Evolutionary conservation across 2,113 vertebrate genomes (phyloP), one percentile per base, ranked within the genome.

Genomic region (Brachirus orientalis): DNA sequence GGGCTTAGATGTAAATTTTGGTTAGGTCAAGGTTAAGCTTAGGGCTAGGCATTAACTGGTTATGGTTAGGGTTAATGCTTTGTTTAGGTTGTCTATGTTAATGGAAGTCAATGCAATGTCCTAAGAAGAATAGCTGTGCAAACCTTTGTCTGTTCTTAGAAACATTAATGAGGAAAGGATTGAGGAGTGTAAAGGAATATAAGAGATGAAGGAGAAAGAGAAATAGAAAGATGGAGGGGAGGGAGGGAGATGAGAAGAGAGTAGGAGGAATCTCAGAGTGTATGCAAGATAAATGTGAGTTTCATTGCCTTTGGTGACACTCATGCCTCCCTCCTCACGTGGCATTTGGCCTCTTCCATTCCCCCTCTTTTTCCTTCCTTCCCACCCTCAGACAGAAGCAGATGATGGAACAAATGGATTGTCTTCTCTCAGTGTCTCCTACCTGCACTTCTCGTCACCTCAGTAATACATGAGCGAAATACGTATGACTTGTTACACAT

Each of bases 351-450:
- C 63, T 68, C 41, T 52, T n/a, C 17, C 7, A 5, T 38, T 67
- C 61, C 12, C 58, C 41, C 17, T 46, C 7, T 35, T 22, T 33
- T 10, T 35, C 62, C 17, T 55, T 22, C 36, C 43, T 7, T 8
- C 47, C 46, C 43, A 11, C 41, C 33, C 22, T 38, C 1, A 47
- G 47, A 38, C 64, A 52, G 43, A 12, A 9, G 40, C 37, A 64
- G 69, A 79, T 64, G 58, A 84, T 60, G 37, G 36, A 54, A 74
- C 60, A 46, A 67, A 63, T 43, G 52, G 28, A 71, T 64, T 51
- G 41, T 55, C 67, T 63, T 63, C 65, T 37, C 35, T 52, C n/a
- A n/a, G n/a, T n/a, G n/a, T n/a, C 22, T 28, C 10, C 43, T 3
- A 55, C 38, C 18, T 69, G 45, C 61, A 72, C 44, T 6, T 50